Evolutionary conservation across 1,140 invertebrate genomes (phyloP), one percentile per base, ranked within the genome.

Genomic region (Augochlora pura): DNA sequence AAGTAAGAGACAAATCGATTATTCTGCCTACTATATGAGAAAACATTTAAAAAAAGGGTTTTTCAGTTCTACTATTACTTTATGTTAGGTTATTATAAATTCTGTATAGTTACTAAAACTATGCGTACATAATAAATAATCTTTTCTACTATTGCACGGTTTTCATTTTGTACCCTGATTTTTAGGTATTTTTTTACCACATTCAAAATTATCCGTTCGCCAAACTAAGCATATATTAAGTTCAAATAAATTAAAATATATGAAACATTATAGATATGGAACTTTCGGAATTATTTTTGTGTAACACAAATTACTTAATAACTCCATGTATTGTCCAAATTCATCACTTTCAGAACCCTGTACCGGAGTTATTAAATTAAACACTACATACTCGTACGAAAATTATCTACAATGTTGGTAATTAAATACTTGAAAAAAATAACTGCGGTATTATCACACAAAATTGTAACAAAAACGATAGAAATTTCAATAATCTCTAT

Each of bases 141-240:
- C 72, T 59, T 16, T 23, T 59, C 65, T 74, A 77, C 77, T 73
- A 84, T 77, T 84, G 73, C 65, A 68, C 64, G 32, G 66, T 60
- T 39, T 64, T 72, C 10, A 52, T 57, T 84, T 84, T 84, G 82
- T 85, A 85, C 83, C 83, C 82, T 84, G 82, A 84, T 84, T 72
- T 85, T 65, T 66, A 84, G 57, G 65, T 77, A 57, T 84, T 59
- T 46, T 52, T 77, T 71, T 46, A 54, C 25, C 59, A 57, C 54
- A 64, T 49, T 52, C 49, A n/a, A 63, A 42, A 74, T 59, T 18
- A 62, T 18, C 62, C 46, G 27, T 27, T 78, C 23, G 27, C 32
- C 0, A 54, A 49, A 70, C 49, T 21, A 81, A 46, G 77, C 71
- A 71, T 72, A 75, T 67, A 57, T 32, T n/a, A 42, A 59, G 49